phyloP scores from a whole-genome alignment of 2,113 vertebrate genomes.

The Protomyctophum bolini region DNA sequence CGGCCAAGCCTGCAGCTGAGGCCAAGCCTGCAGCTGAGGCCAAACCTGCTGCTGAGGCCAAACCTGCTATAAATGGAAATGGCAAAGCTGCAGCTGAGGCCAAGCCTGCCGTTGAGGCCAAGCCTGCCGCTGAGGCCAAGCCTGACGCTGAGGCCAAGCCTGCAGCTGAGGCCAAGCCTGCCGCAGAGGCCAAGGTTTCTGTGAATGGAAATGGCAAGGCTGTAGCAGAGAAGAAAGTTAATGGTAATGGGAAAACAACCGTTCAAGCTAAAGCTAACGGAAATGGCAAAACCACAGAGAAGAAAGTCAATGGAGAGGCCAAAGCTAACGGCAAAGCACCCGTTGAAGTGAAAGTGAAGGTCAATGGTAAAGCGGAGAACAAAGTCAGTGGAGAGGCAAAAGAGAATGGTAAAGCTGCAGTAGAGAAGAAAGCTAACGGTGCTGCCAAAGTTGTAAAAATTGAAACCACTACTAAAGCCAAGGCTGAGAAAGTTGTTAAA shows the following conservation, averaged over 20 bases:
- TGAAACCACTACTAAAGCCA: constrained; percentile 63
- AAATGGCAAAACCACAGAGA: constrained; percentile 27
- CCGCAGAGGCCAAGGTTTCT: constrained; percentile 9
- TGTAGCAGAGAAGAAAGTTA: constrained; percentile 52
- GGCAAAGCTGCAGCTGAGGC: constrained; percentile 28
- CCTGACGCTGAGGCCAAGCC: not conserved
- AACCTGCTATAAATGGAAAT: too few species aligned
- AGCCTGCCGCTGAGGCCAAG: constrained; percentile 17
- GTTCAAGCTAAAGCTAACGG: constrained; percentile 52
- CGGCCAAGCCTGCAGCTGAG: constrained; percentile 2
- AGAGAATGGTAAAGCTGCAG: constrained; percentile 49
- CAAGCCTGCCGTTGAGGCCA: constrained; percentile 15
- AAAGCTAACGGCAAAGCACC: constrained; percentile 58
- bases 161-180: constrained; percentile 14
- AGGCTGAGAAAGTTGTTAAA: constrained; percentile 46
- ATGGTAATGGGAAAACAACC: constrained; percentile 32
- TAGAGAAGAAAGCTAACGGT: constrained; percentile 55
- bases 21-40: not conserved
- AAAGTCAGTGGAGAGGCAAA: not conserved
- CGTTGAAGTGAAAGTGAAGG: constrained; percentile 30
- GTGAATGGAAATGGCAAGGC: constrained; percentile 55
- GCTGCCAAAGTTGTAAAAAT: constrained; percentile 42
- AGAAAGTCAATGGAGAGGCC: constrained; percentile 47
- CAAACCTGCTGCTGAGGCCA: constrained; percentile 46
- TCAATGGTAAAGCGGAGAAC: constrained; percentile 26